Percentiles rank a stretch among this genome's conserved stretches.
phyloP scores from a whole-genome alignment of 2,113 vertebrate species.

The Chaetura pelagica region DNA sequence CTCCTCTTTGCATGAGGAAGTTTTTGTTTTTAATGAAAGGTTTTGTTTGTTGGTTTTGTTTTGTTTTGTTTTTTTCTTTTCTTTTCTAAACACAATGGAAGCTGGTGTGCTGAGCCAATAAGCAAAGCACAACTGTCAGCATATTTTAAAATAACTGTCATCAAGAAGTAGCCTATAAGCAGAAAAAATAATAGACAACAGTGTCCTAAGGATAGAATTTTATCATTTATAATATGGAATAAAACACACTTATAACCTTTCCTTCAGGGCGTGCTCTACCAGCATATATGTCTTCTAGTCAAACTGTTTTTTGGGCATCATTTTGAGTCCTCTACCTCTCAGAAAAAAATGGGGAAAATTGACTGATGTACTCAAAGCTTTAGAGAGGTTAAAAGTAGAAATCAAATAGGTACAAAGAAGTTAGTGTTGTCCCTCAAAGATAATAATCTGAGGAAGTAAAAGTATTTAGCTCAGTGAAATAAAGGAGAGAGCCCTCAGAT shows the following conservation, averaged over 20 bases:
- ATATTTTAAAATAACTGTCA: conserved; percentile 31
- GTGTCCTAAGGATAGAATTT: not conserved
- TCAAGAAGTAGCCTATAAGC: conserved; percentile 1
- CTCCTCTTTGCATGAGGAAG: conserved; percentile 35
- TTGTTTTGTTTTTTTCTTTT: no score
- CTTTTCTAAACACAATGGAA: conserved; percentile 49
- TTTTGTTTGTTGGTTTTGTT: not conserved
- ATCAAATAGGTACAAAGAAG: not conserved
- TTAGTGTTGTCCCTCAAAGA: not conserved
- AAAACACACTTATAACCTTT: not conserved
- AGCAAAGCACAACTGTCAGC: conserved; percentile 53
- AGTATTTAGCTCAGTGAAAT: not conserved
- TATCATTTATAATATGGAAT: not conserved
- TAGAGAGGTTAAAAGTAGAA: not conserved
- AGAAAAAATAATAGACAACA: conserved; percentile 6
- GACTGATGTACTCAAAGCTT: not conserved
- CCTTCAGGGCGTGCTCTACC: not conserved
- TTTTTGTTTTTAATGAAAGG: conserved; percentile 36
- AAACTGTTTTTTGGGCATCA: not conserved
- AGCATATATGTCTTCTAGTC: not conserved
- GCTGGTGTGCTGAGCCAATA: conserved; percentile 11
- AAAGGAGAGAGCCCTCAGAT: not conserved
- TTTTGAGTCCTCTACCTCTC: not conserved
- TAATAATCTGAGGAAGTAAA: not conserved
- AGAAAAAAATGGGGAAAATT: not conserved